Evolutionary conservation across 1,140 invertebrate genomes (phyloP), one percentile per base, ranked within the genome.

Genomic region (Drosophila sucinea): DNA sequence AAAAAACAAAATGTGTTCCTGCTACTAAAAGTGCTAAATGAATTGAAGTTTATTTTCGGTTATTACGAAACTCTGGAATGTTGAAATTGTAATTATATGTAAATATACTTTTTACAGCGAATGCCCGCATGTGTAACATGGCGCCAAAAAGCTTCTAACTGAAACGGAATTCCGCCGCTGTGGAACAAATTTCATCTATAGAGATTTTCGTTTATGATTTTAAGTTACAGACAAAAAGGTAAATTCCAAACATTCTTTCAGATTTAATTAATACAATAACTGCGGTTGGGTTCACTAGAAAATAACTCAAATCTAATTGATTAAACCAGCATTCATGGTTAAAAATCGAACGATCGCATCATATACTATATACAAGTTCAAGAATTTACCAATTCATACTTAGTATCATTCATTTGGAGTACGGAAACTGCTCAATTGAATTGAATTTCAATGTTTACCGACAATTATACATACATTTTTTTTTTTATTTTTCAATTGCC

Each of bases 401-500:
- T 41, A 1, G 4, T n/a, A 5, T 17, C 3, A n/a, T 7, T 23
- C 23, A 40, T 40, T 11, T 23, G 17, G 3, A 40, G 0, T 23
- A 25, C 4, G 7, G 7, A 6, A 25, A 25, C 25, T 47, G 2
- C 6, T 10, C 23, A 47, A 47, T 47, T 47, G 7, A 27, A 47
- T 11, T 17, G 40, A 41, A 25, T 47, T 47, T 47, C 23, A 47
- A 25, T 41, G 23, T 47, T 25, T 44, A 23, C 41, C 17, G 41
- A 44, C 23, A 10, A 47, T 47, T 47, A 10, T 27, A 27, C 2
- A 51, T 27, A 51, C 44, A 10, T 17, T 32, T 17, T 11, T 38
- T 11, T 38, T 38, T 38, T 55, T 58, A 25, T 29, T 32, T n/a
- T 55, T 70, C 44, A 51, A 41, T 62, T 44, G 17, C 17, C 8